Evolutionary conservation across 2,797 vertebrate species (phyloP), one percentile per base, ranked within the genome.

Genomic region (Sciurus vulgaris): DNA sequence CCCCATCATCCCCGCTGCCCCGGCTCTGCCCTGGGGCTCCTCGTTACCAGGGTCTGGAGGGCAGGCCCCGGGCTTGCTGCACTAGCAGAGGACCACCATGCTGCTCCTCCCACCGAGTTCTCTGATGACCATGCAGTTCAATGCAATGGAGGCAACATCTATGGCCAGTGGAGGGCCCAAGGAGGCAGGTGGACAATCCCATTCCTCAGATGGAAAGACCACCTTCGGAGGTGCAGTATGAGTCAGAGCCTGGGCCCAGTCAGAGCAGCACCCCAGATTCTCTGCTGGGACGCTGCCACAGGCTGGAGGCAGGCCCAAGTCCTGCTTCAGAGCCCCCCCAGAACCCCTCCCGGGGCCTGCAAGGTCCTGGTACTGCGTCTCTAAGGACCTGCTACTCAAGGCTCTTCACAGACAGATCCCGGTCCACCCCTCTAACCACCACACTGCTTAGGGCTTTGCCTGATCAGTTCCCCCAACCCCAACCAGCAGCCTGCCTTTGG

Each of bases 121-220:
- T 74, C 73, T 72, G 86, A 54, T 59, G 33, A 28, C 82, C 69
- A 3, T 3, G 33, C 82, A 92, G 59, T 94, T 95, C 97, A 84
- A 93, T 56, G 92, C 51, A 4, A 49, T 30, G 7, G 38, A 88
- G 88, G 70, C 41, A 76, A 63, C 24, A 0, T 82, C 87, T 76
- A 91, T 2, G 51, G 22, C 78, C 47, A 56, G 69, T 61, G 56
- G 18, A 49, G 1, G n/a, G 20, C 47, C 18, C 44, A 33, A 72
- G 59, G 33, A 59, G 47, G 11, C 7, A 5, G 78, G 44, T 12
- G 67, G n/a, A 82, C 15, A 0, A 38, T 30, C 82, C 81, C 51
- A 47, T 33, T 38, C 76, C 85, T 85, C 74, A 20, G 70, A 63
- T 67, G 26, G 35, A 33, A 15, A 83, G 81, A 81, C 33, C 3